These are phyloP conservation scores for Anaspis maculata DNA, from an alignment of 2,888 invertebrate genomes.

Conservation along the genomic window DNA sequence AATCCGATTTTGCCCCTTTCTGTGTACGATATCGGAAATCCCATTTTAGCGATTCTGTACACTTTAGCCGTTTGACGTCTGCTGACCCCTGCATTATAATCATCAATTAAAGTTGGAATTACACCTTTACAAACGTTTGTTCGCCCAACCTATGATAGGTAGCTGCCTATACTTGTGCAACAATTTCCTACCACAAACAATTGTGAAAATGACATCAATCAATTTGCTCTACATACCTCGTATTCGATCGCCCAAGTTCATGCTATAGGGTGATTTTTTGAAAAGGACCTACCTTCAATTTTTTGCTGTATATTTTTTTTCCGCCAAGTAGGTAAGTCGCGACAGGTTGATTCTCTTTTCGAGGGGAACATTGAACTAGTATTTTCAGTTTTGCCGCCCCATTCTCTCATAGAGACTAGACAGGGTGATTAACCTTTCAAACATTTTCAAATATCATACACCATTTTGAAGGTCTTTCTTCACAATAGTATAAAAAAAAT, in stretches of 20 bases:
- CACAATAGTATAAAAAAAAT: too few species aligned
- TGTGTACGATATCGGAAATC: slow-evolving; percentile 13
- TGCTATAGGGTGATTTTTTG: too few species aligned
- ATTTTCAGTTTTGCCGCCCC: too few species aligned
- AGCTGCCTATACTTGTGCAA: slow-evolving; percentile 2
- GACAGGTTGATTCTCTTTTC: too few species aligned
- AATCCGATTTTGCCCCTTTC: slow-evolving; percentile 13
- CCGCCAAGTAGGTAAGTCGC: not conserved
- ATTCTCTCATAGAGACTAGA: too few species aligned
- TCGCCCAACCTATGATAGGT: too few species aligned
- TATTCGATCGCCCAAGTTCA: not conserved
- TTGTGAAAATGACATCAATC: slow-evolving; percentile 9
- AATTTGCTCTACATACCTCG: slow-evolving; percentile 1
- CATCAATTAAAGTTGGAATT: slow-evolving; percentile 11
- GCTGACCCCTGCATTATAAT: slow-evolving; percentile 15
- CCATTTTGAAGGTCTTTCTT: too few species aligned
- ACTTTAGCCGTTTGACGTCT: slow-evolving; percentile 14
- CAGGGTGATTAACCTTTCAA: too few species aligned
- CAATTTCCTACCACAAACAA: slow-evolving; percentile 5
- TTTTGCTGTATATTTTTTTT: too few species aligned
- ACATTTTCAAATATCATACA: too few species aligned
- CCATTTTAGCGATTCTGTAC: slow-evolving; percentile 14
- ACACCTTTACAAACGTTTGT: slow-evolving; percentile 7
- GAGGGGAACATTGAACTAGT: too few species aligned
- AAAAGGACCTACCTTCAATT: too few species aligned